Evolutionary conservation across 2,113 vertebrate species (phyloP), one percentile per base, ranked within the genome.

Genomic region (Pantherophis guttatus): DNA sequence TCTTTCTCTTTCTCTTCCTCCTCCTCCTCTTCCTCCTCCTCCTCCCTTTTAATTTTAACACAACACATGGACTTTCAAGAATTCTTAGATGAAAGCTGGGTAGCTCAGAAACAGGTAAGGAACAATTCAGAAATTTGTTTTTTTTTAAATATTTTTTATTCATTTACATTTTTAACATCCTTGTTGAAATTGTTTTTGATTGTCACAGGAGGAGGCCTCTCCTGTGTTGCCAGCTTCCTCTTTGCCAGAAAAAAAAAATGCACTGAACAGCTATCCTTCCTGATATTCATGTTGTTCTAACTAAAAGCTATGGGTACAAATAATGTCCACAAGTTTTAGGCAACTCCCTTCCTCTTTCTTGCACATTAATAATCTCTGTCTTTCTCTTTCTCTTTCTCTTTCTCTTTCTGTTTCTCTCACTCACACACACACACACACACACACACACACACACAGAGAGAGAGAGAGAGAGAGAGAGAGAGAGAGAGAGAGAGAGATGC

Each of bases 21-120:
- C 4, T 95, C 94, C 2, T 96, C 95, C 94, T 96, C 96, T 95
- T 96, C 87, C 91, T 87, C 94, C 93, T 65, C 26, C 11, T 12
- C 65, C 65, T 17, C 95, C 3, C 96, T 96, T 95, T 96, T 96
- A 94, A 15, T 23, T 57, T 96, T 97, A 95, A 94, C 52, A 39
- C 92, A 96, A 94, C 52, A 39, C 91, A 96, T 97, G 96, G 94
- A 96, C 96, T 96, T 97, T 97, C 97, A 97, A 97, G 97, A 95
- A 0, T 26, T 54, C 94, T 94, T 0, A 0, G 93, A 26, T 1
- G 0, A 92, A 95, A 91, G 94, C 44, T 0, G 92, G 95, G 93
- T 96, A 95, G 95, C 95, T 97, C 11, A 95, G 96, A 97, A 97
- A 94, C 62, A 0, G 50, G 95, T 95, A 95, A 93, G 97, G 95